Base-by-base conservation (phyloP, 2,113 vertebrate species). In the Cichladusa arquata region DNA sequence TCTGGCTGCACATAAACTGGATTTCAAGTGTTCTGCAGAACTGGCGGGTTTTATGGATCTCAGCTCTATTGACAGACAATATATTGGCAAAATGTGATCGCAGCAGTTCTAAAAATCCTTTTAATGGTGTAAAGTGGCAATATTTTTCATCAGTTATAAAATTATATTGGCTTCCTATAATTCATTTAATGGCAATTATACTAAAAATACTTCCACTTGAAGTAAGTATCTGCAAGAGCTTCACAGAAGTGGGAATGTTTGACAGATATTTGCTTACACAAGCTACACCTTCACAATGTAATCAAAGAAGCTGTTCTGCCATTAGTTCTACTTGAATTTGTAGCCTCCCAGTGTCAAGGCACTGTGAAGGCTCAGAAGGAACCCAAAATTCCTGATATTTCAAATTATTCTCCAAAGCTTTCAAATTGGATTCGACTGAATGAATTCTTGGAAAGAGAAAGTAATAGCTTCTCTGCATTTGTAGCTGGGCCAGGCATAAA, bases 391-490 rank as follows among this genome's bases (percentile, higher is more conserved):
- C 79, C 87, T 88, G 86, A 47, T 56, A 90, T 73, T 90, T 96
- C 33, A 82, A 91, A 91, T 90, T 58, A 92, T 82, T 77, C 81
- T 95, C 90, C 78, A 34, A 54, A 94, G 91, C 87, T 91, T 95
- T 96, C 34, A 70, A 28, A 97, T 73, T 88, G 66, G 94, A 90
- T 92, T 95, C 74, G 67, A 83, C 8, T 91, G 91, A 88, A 95
- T 73, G 91, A 86, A 38, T 96, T 95, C 91, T 95, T 96, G 96
- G 96, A 97, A 92, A 86, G 95, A 87, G 78, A 58, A 72, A 50
- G 93, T 72, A 92, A 92, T 82, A 90, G 74, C 84, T 87, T 54
- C 74, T 87, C 70, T 87, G 66, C 50, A 31, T 85, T 96, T 94
- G 94, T 92, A 92, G 77, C 93, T 72, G 94, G 94, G 89, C 94